Percentiles rank a stretch among this genome's conserved stretches.
Conservation (phyloP, 2,797 vertebrate genomes). For the Acrossocheilus fasciatus region DNA sequence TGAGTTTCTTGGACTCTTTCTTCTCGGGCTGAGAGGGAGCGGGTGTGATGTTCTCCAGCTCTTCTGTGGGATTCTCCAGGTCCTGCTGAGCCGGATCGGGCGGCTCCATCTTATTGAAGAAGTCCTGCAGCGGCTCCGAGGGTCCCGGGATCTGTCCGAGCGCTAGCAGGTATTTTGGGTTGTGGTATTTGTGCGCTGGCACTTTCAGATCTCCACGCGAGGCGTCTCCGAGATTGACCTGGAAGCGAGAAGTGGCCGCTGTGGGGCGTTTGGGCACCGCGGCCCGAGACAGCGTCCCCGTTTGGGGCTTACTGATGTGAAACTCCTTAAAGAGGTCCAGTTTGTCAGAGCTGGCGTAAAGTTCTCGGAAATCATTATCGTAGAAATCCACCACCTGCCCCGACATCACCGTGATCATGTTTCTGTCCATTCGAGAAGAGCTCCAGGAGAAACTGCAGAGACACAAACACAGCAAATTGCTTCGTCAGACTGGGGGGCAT, state of each 20-base stretch:
- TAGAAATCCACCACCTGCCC: conserved; percentile 92
- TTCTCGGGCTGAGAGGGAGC: conserved; percentile 31
- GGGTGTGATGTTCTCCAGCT: conserved; percentile 36
- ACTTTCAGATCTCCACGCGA: conserved; percentile 68
- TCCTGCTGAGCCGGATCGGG: not conserved
- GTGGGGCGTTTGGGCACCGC: conserved; percentile 61
- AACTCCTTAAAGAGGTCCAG: conserved; percentile 88
- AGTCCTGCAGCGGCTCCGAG: conserved; percentile 57
- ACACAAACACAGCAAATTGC: not conserved
- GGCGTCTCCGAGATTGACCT: conserved; percentile 74
- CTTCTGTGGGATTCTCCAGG: conserved; percentile 29
- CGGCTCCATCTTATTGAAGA: conserved; percentile 12
- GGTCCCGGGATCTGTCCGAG: conserved; percentile 68
- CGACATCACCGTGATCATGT: conserved; percentile 88
- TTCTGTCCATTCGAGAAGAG: conserved; percentile 89
- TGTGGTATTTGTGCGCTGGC: conserved; percentile 90
- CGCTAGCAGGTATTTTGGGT: conserved; percentile 90
- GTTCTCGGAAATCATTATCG: conserved; percentile 91
- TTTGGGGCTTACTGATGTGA: conserved; percentile 73
- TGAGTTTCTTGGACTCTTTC: conserved; percentile 1
- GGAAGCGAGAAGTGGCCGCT: conserved; percentile 76
- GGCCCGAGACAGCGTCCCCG: not conserved
- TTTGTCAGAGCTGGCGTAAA: conserved; percentile 91
- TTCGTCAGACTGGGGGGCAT: too few species aligned
- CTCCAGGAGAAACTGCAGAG: conserved; percentile 89